Evolutionary conservation across 92 coral and sea anemone species (phyloP).

Genomic region (Micromussa lordhowensis): DNA sequence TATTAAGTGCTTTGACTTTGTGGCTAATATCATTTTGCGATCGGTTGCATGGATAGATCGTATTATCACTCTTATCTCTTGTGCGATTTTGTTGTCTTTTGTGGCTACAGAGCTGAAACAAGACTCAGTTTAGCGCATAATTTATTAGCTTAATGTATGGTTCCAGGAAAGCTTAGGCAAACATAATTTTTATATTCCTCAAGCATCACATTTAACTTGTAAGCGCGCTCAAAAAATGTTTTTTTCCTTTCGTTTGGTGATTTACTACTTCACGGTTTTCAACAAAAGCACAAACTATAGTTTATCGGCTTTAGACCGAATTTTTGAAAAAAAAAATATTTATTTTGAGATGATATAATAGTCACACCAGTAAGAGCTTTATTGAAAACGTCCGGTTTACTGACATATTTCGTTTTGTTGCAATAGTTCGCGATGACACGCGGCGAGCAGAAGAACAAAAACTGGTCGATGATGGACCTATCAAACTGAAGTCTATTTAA

Average conservation of each 20-base stretch:
- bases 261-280: neutral
- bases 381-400: neutral
- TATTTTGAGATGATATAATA: neutral
- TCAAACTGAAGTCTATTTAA: neutral
- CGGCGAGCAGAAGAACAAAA: neutral
- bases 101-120: neutral
- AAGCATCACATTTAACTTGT: neutral
- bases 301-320: neutral
- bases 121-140: neutral
- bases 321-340: neutral
- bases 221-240: neutral
- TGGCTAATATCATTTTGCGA: neutral
- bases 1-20: neutral
- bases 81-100: neutral
- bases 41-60: neutral
- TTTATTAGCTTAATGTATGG: neutral
- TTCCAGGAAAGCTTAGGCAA: neutral
- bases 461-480: neutral
- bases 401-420: neutral
- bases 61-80: neutral
- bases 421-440: neutral
- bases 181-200: neutral
- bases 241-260: neutral
- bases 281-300: neutral
- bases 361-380: constrained; percentile 1